phyloP scores from a whole-genome alignment of 2,888 invertebrate genomes.

The Caenorhabditis wallacei region DNA sequence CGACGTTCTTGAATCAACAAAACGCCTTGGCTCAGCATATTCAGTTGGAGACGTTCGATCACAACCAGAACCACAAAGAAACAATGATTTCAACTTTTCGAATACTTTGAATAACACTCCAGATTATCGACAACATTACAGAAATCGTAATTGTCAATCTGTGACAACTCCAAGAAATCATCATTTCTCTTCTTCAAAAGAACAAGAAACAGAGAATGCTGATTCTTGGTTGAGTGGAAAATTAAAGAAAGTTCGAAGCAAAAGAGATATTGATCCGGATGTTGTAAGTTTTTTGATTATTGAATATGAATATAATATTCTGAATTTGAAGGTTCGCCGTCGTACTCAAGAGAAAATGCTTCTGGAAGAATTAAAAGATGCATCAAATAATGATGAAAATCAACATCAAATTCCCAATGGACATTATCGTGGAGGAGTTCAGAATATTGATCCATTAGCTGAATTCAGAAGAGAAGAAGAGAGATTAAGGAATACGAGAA shows the following conservation, averaged over 20 bases:
- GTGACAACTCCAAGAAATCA: constrained; percentile 57
- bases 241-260: constrained; percentile 75
- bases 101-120: constrained; percentile 21
- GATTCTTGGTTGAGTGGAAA: constrained; percentile 82
- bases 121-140: constrained; percentile 61
- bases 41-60: constrained; percentile 65
- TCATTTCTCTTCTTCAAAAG: background rate
- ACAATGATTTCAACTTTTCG: constrained; percentile 34
- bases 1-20: constrained; percentile 74
- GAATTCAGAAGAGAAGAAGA: constrained; percentile 80
- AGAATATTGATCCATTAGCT: constrained; percentile 74
- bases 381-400: constrained; percentile 41
- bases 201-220: constrained; percentile 54
- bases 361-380: constrained; percentile 81
- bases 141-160: constrained; percentile 70
- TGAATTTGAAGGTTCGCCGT: constrained; percentile 72
- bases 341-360: constrained; percentile 83
- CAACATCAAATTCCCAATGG: constrained; percentile 23
- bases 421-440: constrained; percentile 22
- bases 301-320: background rate
- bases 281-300: constrained; percentile 45
- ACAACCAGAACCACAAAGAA: background rate
- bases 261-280: constrained; percentile 77
- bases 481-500: constrained; percentile 74
- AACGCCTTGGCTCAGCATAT: constrained; percentile 51